phyloP scores from a whole-genome alignment of 2,888 invertebrate genomes.

The Clunio marinus region DNA sequence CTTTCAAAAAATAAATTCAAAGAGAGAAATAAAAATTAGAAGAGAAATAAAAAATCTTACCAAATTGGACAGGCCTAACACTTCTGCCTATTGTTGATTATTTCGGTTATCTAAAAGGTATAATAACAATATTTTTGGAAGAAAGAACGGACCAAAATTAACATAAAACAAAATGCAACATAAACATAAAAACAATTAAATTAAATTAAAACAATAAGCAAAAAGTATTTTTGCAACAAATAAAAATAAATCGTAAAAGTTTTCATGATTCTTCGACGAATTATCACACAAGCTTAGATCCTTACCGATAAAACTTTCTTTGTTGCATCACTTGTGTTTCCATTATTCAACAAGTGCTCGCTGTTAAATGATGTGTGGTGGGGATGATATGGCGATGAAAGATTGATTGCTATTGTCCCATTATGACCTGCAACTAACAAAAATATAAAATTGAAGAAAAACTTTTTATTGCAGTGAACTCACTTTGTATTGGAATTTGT shows the following conservation, averaged over 20 bases:
- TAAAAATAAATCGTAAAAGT: no score
- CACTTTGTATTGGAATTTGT: constrained; percentile 21
- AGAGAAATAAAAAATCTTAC: background rate
- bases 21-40: background rate
- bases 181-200: constrained; percentile 7
- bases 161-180: no score
- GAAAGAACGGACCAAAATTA: constrained; percentile 15
- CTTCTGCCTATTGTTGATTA: constrained; percentile 23
- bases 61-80: background rate
- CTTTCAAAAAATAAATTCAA: background rate
- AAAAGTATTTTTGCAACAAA: background rate
- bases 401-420: background rate
- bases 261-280: no score
- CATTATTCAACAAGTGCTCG: background rate
- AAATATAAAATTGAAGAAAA: background rate
- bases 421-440: constrained; percentile 3
- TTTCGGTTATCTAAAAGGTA: constrained; percentile 36
- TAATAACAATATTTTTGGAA: constrained; percentile 25
- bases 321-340: constrained; percentile 11
- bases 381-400: background rate
- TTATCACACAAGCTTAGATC: background rate
- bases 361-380: background rate
- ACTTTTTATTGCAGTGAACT: background rate
- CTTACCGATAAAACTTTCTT: constrained; percentile 36
- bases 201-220: background rate